Evolutionary conservation across 2,797 vertebrate genomes (phyloP).

Genomic region (Lophotriccus pileatus): DNA sequence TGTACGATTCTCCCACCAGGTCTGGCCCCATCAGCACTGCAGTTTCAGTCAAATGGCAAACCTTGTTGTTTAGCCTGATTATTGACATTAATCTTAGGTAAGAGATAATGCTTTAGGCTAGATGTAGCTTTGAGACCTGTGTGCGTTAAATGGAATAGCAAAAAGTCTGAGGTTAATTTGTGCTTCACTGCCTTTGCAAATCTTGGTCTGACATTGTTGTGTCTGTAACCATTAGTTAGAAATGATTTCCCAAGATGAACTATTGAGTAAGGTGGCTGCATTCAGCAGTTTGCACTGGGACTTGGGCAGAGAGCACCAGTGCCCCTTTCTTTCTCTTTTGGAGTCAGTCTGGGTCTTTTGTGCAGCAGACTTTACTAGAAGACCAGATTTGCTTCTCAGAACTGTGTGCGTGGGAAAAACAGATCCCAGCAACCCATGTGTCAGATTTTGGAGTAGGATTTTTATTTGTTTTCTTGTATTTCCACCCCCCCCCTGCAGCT

Average conservation of each 20-base stretch:
- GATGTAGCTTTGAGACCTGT: neutral
- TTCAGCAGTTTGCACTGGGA: neutral
- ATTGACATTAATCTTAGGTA: neutral
- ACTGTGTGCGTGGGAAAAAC: neutral
- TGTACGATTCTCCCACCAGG: neutral
- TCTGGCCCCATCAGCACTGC: neutral
- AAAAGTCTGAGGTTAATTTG: neutral
- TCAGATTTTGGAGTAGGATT: neutral
- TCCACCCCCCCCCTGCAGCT: neutral
- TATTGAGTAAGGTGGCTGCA: neutral
- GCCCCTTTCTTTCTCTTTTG: neutral
- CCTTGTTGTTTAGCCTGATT: neutral
- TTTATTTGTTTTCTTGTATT: neutral
- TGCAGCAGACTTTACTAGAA: neutral
- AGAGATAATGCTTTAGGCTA: neutral
- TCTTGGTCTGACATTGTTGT: neutral
- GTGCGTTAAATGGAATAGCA: neutral
- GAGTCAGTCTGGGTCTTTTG: neutral
- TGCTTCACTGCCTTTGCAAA: neutral
- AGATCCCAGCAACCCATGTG: neutral
- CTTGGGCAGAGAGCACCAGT: neutral
- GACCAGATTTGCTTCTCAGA: neutral
- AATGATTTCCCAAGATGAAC: neutral
- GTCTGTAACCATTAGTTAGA: neutral
- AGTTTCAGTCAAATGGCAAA: neutral